Evolutionary conservation across 1,140 invertebrate species (phyloP), one percentile per base, ranked within the genome.

Genomic region (Matsumurasca onukii): DNA sequence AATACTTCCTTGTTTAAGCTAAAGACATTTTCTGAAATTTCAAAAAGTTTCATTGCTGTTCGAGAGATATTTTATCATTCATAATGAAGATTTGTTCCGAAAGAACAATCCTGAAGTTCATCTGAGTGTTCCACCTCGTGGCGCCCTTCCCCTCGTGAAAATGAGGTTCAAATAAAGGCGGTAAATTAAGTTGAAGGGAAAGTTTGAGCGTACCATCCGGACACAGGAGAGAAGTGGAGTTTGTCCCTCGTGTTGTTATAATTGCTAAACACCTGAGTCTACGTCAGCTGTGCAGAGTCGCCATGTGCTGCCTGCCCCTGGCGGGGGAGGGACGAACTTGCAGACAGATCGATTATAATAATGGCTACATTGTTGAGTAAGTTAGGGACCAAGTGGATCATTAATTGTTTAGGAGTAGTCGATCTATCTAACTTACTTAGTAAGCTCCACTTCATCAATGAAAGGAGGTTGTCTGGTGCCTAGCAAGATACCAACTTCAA

Each of bases 161-260:
- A 59, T 27, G 55, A 59, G 55, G 13, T 59, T 59, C 55, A 59
- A 59, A 59, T 59, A 59, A 59, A 59, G 55, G 25, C 55, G 55
- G 55, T 59, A 59, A 59, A 59, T 59, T 59, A 59, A 59, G 55
- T 59, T 59, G 22, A 29, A 9, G 22, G 5, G 55, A 9, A 59
- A 59, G 24, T 13, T 59, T 29, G 55, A 9, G 15, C 3, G 12
- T 52, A 5, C 22, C 15, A n/a, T 59, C 30, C 12, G 55, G 24
- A 13, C 22, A 27, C 15, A 9, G 22, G 25, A 59, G 24, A 29
- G 24, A 29, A 12, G 55, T 2, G 15, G 55, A 5, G 24, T 9
- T 22, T 12, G 22, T 52, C 3, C 3, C 13, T 27, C 15, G 24
- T 5, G 34, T 5, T 39, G 55, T 59, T 59, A 59, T 59, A 59